Evolutionary conservation across 2,113 vertebrate species (phyloP).

Genomic region (Halichoeres trimaculatus): DNA sequence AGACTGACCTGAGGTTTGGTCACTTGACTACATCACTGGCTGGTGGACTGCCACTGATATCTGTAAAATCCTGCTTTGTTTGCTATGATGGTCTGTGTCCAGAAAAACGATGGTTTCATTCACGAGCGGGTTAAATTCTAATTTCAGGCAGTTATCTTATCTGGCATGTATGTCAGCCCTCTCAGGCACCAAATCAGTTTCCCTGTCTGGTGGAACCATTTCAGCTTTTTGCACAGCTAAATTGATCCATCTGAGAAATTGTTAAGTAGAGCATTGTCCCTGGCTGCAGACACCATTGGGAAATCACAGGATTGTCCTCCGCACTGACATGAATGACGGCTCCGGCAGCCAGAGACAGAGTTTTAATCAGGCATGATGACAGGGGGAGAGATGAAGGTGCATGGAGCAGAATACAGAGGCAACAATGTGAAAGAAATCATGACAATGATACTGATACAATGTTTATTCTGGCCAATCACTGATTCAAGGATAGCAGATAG

Average conservation of each 20-base stretch:
- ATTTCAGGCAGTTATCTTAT: slow-evolving; percentile 61
- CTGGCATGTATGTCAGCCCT: slow-evolving; percentile 49
- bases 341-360: slow-evolving; percentile 52
- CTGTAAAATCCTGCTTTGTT: not conserved
- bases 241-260: slow-evolving; percentile 73
- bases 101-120: not conserved
- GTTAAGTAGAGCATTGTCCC: slow-evolving; percentile 69
- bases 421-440: slow-evolving; percentile 17
- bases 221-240: slow-evolving; percentile 56
- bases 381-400: slow-evolving; percentile 32
- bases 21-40: no score
- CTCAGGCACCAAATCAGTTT: slow-evolving; percentile 56
- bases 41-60: not conserved
- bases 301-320: slow-evolving; percentile 74
- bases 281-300: slow-evolving; percentile 66
- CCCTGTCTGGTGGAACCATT: slow-evolving; percentile 51
- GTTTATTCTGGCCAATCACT: slow-evolving; percentile 41
- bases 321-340: slow-evolving; percentile 74
- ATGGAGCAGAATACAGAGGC: slow-evolving; percentile 54
- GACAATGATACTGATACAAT: slow-evolving; percentile 36
- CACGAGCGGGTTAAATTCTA: slow-evolving; percentile 47
- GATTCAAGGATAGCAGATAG: slow-evolving; percentile 34
- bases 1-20: no score
- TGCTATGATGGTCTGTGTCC: not conserved
- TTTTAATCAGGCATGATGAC: slow-evolving; percentile 76